phyloP scores from a whole-genome alignment of 2,113 vertebrate genomes.

The Cavia porcellus region DNA sequence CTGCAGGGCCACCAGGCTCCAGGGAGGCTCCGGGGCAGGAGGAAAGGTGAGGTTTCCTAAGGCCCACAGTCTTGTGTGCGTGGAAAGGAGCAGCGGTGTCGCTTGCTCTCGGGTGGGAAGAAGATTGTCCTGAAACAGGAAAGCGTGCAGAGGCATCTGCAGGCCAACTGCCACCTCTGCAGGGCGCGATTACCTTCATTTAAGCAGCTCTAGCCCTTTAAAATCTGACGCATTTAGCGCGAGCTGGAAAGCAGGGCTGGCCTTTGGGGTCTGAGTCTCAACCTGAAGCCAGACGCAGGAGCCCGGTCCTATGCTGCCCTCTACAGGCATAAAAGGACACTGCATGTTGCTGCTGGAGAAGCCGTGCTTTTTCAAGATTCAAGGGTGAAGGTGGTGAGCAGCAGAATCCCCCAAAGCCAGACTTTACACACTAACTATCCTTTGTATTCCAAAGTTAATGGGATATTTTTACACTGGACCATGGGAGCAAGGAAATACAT shows the following conservation, averaged over 20 bases:
- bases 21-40: not conserved
- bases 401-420: not conserved
- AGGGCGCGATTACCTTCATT: not conserved
- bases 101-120: not conserved
- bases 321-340: constrained; percentile 67
- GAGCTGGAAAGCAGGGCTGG: not conserved
- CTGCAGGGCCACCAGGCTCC: not conserved
- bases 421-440: not conserved
- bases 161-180: not conserved
- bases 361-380: not conserved
- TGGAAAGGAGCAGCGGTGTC: not conserved
- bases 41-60: not conserved
- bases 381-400: not conserved
- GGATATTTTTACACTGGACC: not conserved
- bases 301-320: constrained; percentile 75
- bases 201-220: not conserved
- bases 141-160: not conserved
- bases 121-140: not conserved
- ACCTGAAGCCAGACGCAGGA: not conserved
- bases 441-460: not conserved
- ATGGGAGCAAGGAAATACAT: not conserved
- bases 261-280: not conserved
- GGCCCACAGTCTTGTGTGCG: not conserved
- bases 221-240: not conserved
- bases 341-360: not conserved